A percentile compares a stretch with the other conserved stretches of the same genome.
These are phyloP conservation scores for Azemiops feae DNA, from an alignment of 2,113 vertebrate species.

Conservation along the genomic window DNA sequence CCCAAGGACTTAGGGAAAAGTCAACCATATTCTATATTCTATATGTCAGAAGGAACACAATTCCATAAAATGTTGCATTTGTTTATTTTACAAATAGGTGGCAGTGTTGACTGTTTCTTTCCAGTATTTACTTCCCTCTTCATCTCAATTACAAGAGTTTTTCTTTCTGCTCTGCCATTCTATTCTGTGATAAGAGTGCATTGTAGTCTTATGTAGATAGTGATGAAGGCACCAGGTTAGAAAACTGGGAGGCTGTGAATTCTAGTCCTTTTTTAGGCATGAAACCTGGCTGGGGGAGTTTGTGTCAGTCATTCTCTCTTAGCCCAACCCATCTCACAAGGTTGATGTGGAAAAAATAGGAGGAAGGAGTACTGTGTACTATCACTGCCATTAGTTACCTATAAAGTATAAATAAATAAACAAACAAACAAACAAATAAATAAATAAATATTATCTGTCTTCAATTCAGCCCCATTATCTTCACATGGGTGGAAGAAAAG, in stretches of 20 bases:
- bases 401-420: too few relatives aligned
- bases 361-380: background rate
- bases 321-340: too few relatives aligned
- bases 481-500: background rate
- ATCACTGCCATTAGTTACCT: background rate
- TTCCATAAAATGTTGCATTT: background rate
- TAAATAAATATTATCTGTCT: background rate
- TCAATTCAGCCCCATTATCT: background rate
- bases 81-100: background rate
- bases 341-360: background rate
- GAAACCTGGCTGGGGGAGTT: background rate
- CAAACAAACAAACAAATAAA: too few relatives aligned
- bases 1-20: too few relatives aligned
- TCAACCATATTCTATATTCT: too few relatives aligned
- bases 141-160: background rate
- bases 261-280: background rate
- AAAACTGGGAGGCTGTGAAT: background rate
- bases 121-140: background rate
- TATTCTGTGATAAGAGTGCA: background rate
- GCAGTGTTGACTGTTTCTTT: background rate
- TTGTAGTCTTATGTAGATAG: background rate
- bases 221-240: background rate
- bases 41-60: background rate
- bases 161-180: background rate
- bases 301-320: background rate